These are phyloP conservation scores for Hetaerina titia DNA, from an alignment of 2,888 invertebrate species.

Conservation along the genomic window DNA sequence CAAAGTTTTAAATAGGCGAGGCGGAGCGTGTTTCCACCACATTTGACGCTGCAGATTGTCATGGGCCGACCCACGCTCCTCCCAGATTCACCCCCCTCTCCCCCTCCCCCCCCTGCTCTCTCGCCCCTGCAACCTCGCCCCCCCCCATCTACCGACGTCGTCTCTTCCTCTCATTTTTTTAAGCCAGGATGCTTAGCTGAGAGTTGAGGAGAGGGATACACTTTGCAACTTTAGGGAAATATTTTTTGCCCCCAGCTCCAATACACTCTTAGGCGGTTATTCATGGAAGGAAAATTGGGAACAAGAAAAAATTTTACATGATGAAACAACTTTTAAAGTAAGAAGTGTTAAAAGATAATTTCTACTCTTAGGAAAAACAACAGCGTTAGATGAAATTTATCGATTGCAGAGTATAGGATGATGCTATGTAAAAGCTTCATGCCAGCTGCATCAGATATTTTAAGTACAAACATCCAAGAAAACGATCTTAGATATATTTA, in stretches of 20 bases:
- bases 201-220: conserved; percentile 53
- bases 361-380: neutral
- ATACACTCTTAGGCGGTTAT: conserved; percentile 58
- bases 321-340: conserved; percentile 49
- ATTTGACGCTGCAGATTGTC: conserved; percentile 67
- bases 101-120: neutral
- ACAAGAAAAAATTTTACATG: conserved; percentile 56
- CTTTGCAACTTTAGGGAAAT: conserved; percentile 55
- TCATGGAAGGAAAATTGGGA: conserved; percentile 57
- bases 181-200: conserved; percentile 46
- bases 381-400: neutral
- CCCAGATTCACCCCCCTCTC: neutral
- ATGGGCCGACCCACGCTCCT: conserved; percentile 45
- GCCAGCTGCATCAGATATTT: neutral
- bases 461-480: neutral
- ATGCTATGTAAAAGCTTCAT: neutral
- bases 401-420: neutral
- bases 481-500: no score
- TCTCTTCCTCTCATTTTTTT: conserved; percentile 10
- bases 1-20: conserved; percentile 67
- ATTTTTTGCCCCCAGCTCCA: conserved; percentile 47
- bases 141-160: neutral
- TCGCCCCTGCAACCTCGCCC: neutral
- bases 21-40: conserved; percentile 67
- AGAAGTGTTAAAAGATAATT: conserved; percentile 20